These are phyloP conservation scores for Cyclargus thomasi DNA, from an alignment of 1,140 invertebrate species.

Conservation along the genomic window DNA sequence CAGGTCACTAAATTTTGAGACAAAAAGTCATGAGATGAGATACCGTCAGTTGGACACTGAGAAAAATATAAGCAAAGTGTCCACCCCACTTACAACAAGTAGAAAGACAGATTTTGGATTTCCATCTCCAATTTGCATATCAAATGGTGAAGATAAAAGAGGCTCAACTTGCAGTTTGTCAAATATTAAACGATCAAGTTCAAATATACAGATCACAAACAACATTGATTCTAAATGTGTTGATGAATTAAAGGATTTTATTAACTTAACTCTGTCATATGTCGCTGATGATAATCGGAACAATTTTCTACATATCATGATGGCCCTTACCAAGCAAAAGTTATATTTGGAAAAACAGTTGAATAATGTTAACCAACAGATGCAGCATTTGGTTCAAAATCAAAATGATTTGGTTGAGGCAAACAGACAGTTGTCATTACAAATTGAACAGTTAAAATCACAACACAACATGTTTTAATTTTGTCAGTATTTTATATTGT, in stretches of 20 bases:
- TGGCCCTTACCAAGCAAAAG: slow-evolving; percentile 68
- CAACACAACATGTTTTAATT: slow-evolving; percentile 28
- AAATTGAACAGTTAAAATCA: slow-evolving; percentile 65
- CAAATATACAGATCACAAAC: slow-evolving; percentile 21
- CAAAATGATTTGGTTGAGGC: slow-evolving; percentile 62
- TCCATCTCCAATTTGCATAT: slow-evolving; percentile 46
- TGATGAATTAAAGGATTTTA: slow-evolving; percentile 70
- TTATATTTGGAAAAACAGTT: slow-evolving; percentile 68
- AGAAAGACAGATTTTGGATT: slow-evolving; percentile 42
- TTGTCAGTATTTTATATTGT: not conserved
- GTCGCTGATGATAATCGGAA: slow-evolving; percentile 63
- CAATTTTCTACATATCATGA: slow-evolving; percentile 64
- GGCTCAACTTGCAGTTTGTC: slow-evolving; percentile 36
- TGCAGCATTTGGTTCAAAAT: slow-evolving; percentile 51
- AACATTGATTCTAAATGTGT: slow-evolving; percentile 41
- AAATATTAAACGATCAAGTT: slow-evolving; percentile 37
- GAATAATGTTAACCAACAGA: slow-evolving; percentile 47
- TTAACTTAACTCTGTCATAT: slow-evolving; percentile 58
- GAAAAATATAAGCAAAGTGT: slow-evolving; percentile 60
- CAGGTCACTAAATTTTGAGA: slow-evolving; percentile 44
- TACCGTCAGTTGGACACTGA: slow-evolving; percentile 50
- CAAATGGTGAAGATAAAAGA: slow-evolving; percentile 49
- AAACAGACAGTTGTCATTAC: slow-evolving; percentile 61
- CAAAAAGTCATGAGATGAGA: slow-evolving; percentile 46
- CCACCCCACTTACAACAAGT: slow-evolving; percentile 50